Base-by-base conservation (phyloP, 1,140 invertebrate species). In the Atta texana region DNA sequence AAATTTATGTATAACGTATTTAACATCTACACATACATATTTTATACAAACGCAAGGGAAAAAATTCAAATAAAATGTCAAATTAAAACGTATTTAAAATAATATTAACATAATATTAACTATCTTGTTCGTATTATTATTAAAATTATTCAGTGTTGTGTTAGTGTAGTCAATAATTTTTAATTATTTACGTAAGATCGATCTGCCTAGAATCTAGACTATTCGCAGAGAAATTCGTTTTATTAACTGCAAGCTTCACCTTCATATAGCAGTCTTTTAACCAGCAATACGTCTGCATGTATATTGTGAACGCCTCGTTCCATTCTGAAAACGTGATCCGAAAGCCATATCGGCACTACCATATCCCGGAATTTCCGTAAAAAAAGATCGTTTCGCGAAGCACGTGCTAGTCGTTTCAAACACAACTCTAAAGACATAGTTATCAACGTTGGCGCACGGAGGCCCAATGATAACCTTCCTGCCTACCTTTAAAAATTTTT, bases 401-500 rank as follows among this genome's bases (percentile, higher is more conserved):
- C 68, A 74, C 80, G 69, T 84, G 69, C 55, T 44, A 28, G 18
- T 63, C 34, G 18, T 84, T 59, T 75, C 80, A 63, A 84, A 74
- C n/a, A 75, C 55, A 74, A 63, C 53, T 59, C 18, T 49, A 49
- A 49, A 84, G 69, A 34, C 39, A 12, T 72, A 59, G 80, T 82
- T 74, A 75, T 75, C 69, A 74, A 72, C 34, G 21, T 51, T 81
- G 34, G 6, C 24, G 66, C 24, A 39, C 10, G 18, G 18, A 49
- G 0, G 18, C 34, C 5, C n/a, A 49, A 28, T 61, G 28, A 82
- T 44, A 49, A 24, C 24, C 14, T 59, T 55, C 18, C 18, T 2
- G 44, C 12, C 53, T 75, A 75, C 1, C 31, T 75, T 74, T 24
- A 75, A 74, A 63, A 84, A 90, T 49, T 90, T 90, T 78, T 87